A percentile compares a stretch with the other conserved stretches of the same genome.
phyloP scores from a whole-genome alignment of 2,888 invertebrate genomes.

The Myathropa florea region DNA sequence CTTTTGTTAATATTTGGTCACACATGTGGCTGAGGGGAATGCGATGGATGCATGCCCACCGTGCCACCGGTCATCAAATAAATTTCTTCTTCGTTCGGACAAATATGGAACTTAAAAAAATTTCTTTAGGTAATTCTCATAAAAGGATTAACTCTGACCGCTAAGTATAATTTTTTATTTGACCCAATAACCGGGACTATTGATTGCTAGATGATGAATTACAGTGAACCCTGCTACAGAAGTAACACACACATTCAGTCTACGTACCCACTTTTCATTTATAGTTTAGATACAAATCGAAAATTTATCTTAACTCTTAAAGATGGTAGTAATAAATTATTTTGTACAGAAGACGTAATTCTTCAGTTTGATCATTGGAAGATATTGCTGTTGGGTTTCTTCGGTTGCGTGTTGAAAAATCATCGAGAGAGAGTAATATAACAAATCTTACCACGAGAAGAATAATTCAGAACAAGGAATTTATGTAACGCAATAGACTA shows the following conservation, averaged over 20 bases:
- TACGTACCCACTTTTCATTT: not conserved
- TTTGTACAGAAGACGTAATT: not conserved
- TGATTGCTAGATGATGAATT: not conserved
- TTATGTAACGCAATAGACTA: not conserved
- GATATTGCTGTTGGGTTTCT: not conserved
- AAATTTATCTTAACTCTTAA: not conserved
- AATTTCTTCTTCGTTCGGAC: slow-evolving; percentile 40
- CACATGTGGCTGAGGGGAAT: slow-evolving; percentile 42
- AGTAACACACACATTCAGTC: not conserved
- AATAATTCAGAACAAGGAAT: not conserved
- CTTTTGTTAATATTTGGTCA: slow-evolving; percentile 65
- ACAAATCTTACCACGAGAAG: not conserved
- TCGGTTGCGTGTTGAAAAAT: not conserved
- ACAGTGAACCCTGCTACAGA: not conserved
- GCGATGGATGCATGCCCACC: slow-evolving; percentile 14
- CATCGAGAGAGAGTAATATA: too few species aligned
- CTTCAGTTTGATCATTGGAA: not conserved
- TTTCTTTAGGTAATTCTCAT: slow-evolving; percentile 37
- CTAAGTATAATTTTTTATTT: slow-evolving; percentile 28
- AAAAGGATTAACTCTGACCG: slow-evolving; percentile 44
- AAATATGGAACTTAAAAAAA: not conserved
- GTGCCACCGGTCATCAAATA: slow-evolving; percentile 71
- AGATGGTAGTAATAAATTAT: not conserved
- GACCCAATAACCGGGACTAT: slow-evolving; percentile 40
- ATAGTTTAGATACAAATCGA: not conserved